Conservation (phyloP, 2,797 vertebrate species). For the Ispidina lecontei region DNA sequence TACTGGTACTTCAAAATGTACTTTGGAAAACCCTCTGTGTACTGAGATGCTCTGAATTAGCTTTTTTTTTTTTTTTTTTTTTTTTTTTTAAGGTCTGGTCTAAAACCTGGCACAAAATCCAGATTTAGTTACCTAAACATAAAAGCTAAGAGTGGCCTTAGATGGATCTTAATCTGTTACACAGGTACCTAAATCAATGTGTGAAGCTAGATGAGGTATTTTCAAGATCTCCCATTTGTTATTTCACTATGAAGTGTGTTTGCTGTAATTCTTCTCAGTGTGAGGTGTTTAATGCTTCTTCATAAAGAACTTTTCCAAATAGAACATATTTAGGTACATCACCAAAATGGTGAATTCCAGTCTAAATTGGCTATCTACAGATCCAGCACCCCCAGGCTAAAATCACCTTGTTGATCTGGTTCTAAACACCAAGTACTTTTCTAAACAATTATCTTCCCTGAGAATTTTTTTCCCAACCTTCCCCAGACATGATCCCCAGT, state of each 20-base stretch:
- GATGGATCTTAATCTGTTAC: background rate
- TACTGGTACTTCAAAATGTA: background rate
- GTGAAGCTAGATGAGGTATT: background rate
- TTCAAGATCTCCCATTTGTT: background rate
- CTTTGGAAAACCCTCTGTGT: background rate
- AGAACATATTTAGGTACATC: background rate
- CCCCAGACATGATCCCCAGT: background rate
- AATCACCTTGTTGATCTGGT: background rate
- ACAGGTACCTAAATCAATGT: background rate
- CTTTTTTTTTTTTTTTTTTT: too few relatives aligned
- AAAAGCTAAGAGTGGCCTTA: background rate
- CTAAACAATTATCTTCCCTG: background rate
- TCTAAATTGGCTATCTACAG: background rate
- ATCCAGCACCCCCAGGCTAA: background rate
- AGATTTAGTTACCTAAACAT: background rate
- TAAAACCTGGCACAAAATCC: background rate
- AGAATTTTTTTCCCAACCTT: background rate
- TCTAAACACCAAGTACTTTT: background rate
- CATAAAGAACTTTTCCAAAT: background rate
- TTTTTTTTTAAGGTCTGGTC: too few relatives aligned
- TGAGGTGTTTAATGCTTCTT: background rate
- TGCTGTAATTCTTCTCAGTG: background rate
- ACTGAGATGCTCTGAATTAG: background rate
- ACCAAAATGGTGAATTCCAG: background rate
- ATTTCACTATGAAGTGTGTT: background rate